Conservation (phyloP, 2,797 vertebrate species). For the Tokudaia tokunoshimensis region DNA sequence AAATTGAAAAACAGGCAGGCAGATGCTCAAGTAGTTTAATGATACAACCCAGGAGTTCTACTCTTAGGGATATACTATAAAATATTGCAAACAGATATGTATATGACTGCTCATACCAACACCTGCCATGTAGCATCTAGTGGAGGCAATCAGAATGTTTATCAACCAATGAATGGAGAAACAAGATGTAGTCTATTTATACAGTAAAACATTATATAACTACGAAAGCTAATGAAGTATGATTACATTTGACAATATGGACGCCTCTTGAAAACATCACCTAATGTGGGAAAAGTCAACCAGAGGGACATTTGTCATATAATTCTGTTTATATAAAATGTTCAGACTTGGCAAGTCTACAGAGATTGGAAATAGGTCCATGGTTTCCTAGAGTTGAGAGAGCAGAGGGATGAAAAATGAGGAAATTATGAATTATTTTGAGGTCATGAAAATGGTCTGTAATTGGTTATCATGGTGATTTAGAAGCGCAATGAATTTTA, state of each 20-base stretch:
- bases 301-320: not conserved
- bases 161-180: not conserved
- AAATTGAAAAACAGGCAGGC: not conserved
- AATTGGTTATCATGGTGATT: not conserved
- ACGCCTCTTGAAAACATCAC: not conserved
- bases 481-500: not conserved
- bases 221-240: not conserved
- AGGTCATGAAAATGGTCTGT: not conserved
- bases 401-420: not conserved
- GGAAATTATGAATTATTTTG: not conserved
- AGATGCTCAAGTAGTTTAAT: not conserved
- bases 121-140: not conserved
- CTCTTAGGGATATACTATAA: not conserved
- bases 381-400: not conserved
- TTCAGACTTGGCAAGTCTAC: not conserved
- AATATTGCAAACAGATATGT: not conserved
- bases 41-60: not conserved
- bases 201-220: not conserved
- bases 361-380: not conserved
- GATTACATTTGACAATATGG: not conserved
- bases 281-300: not conserved
- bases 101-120: not conserved
- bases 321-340: slow-evolving; percentile 2
- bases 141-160: not conserved
- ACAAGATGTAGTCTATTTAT: not conserved